Evolutionary conservation across 2,888 invertebrate species (phyloP).

Genomic region (Eutolmus rufibarbis): DNA sequence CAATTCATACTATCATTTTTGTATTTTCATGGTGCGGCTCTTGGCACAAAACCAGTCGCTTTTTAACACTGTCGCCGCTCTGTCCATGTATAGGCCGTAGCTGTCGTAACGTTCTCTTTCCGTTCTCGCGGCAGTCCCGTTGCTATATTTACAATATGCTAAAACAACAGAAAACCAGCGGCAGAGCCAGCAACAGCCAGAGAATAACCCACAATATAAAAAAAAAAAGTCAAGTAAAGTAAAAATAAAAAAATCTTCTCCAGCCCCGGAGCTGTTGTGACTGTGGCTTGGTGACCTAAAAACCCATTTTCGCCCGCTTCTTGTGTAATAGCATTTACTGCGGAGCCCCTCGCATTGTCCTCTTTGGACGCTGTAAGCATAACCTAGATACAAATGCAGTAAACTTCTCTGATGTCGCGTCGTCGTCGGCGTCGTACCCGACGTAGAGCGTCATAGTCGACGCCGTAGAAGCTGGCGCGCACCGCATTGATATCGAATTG

Average conservation of each 20-base stretch:
- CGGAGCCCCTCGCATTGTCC: not conserved
- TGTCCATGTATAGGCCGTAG: not conserved
- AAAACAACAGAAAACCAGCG: not conserved
- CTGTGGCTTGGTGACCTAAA: not conserved
- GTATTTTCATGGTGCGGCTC: not conserved
- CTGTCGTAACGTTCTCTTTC: constrained; percentile 5
- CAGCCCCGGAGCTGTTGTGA: not conserved
- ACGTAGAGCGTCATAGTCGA: not conserved
- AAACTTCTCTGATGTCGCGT: constrained; percentile 32
- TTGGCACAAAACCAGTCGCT: not conserved
- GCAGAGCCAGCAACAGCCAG: not conserved
- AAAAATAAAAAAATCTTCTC: constrained; percentile 3
- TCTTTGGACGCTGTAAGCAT: constrained; percentile 15
- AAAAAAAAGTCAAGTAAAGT: not conserved
- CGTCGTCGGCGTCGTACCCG: not conserved
- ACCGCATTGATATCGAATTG: not conserved
- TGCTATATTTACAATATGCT: not conserved
- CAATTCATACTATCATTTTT: not conserved
- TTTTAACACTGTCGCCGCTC: not conserved
- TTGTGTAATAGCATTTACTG: constrained; percentile 33
- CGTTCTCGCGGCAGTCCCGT: not conserved
- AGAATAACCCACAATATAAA: not conserved
- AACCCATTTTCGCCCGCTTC: constrained; percentile 23
- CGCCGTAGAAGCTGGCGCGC: not conserved
- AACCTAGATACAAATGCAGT: constrained; percentile 36